A percentile compares a stretch with the other conserved stretches of the same genome.
These are phyloP conservation scores for Ranitomeya imitator DNA, from an alignment of 2,113 vertebrate species.

Conservation along the genomic window DNA sequence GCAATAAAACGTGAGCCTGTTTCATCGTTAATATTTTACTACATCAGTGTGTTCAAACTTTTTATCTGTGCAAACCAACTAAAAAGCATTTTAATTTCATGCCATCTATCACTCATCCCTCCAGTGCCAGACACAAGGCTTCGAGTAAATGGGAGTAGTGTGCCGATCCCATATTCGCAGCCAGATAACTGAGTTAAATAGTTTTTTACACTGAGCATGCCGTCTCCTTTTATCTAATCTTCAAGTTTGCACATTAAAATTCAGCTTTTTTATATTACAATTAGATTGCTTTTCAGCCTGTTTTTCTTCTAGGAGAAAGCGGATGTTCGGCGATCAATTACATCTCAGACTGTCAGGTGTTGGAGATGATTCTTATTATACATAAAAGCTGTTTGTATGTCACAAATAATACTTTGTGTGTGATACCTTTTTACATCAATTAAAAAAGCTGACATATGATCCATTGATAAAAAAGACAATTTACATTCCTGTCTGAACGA, in stretches of 20 bases:
- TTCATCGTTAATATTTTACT: constrained; percentile 28
- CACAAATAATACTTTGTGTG: constrained; percentile 1
- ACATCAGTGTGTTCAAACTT: constrained; percentile 17
- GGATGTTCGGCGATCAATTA: constrained; percentile 3
- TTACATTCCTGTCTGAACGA: not conserved
- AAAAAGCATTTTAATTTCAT: constrained; percentile 37
- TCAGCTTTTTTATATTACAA: constrained; percentile 16
- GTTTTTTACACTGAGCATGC: constrained; percentile 4
- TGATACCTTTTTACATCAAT: not conserved
- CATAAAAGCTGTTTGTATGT: not conserved
- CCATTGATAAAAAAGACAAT: not conserved
- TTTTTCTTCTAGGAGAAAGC: not conserved
- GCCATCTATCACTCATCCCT: constrained; percentile 22
- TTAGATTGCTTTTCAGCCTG: constrained; percentile 12
- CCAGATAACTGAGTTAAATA: constrained; percentile 12
- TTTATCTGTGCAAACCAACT: not conserved
- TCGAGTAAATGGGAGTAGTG: not conserved
- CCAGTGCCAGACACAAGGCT: not conserved
- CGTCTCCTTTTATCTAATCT: constrained; percentile 32
- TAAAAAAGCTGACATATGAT: constrained; percentile 13
- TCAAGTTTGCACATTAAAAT: constrained; percentile 28
- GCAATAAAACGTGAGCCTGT: not conserved
- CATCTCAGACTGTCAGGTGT: constrained; percentile 10
- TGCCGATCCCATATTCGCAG: constrained; percentile 3
- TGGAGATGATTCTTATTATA: constrained; percentile 18